Evolutionary conservation across 1,140 invertebrate genomes (phyloP).

Genomic region (Laupala kohalensis): DNA sequence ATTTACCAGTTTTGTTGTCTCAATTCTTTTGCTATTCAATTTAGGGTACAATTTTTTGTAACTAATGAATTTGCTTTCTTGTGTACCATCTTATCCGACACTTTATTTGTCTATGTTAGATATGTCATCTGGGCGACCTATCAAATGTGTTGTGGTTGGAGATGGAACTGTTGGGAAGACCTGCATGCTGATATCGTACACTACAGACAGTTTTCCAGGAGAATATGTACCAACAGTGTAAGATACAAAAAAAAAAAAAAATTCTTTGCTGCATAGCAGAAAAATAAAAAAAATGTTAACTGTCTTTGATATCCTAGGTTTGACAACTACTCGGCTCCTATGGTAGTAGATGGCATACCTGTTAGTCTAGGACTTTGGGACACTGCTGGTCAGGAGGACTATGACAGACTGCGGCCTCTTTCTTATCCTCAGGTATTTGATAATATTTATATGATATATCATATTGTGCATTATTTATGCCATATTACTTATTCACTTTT

Average conservation of each 20-base stretch:
- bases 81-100: too few species aligned
- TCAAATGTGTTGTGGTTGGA: constrained; percentile 94
- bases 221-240: constrained; percentile 95
- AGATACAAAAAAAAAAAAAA: constrained; percentile 30
- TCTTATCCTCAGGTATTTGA: constrained; percentile 78
- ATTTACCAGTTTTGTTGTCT: too few species aligned
- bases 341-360: constrained; percentile 93
- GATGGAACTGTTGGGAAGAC: constrained; percentile 95
- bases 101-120: too few species aligned
- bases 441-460: too few species aligned
- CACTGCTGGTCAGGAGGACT: constrained; percentile 94
- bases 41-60: too few species aligned
- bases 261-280: not conserved
- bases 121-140: constrained; percentile 73
- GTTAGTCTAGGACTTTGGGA: constrained; percentile 93
- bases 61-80: too few species aligned
- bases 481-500: too few species aligned
- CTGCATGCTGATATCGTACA: constrained; percentile 97
- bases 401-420: constrained; percentile 86
- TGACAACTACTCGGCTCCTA: constrained; percentile 94
- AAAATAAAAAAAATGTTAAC: not conserved
- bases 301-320: constrained; percentile 46
- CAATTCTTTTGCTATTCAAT: too few species aligned
- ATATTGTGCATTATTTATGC: too few species aligned
- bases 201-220: constrained; percentile 95